Evolutionary conservation across 2,797 vertebrate genomes (phyloP).

Genomic region (Oceanodroma leucorhoa): DNA sequence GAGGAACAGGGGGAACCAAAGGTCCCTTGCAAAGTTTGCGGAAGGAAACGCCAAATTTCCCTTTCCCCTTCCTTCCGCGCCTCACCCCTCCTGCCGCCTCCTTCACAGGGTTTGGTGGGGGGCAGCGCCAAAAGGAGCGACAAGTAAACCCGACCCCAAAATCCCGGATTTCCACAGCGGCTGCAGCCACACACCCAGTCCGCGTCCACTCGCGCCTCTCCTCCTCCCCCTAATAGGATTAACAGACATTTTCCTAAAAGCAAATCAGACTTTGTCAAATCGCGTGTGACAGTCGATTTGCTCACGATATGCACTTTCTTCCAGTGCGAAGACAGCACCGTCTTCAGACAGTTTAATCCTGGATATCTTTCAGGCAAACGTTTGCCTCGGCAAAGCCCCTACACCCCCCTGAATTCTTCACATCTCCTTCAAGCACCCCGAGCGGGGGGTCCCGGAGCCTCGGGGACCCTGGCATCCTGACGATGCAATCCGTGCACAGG

Average conservation of each 20-base stretch:
- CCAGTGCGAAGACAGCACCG: neutral
- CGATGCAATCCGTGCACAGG: neutral
- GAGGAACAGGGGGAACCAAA: neutral
- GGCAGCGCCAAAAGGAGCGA: neutral
- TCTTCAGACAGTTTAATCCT: conserved; percentile 15
- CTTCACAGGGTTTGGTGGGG: no score
- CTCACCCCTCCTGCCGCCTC: neutral
- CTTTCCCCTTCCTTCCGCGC: neutral
- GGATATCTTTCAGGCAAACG: conserved; percentile 3
- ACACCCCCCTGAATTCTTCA: conserved; percentile 51
- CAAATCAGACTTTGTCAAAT: conserved; percentile 59
- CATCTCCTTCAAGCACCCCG: neutral
- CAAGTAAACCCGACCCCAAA: neutral
- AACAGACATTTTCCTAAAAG: conserved; percentile 55
- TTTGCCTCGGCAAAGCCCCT: conserved; percentile 24
- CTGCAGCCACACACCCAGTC: neutral
- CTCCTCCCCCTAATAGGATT: conserved; percentile 14
- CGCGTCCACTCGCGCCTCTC: neutral
- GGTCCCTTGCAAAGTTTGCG: accelerated
- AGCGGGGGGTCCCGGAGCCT: neutral
- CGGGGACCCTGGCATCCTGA: neutral
- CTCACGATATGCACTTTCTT: conserved; percentile 17
- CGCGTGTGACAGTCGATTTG: conserved; percentile 55
- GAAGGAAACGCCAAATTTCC: neutral
- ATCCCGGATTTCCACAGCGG: neutral